Conservation (phyloP, 2,797 vertebrate genomes). For the Phalloptychus januarius region DNA sequence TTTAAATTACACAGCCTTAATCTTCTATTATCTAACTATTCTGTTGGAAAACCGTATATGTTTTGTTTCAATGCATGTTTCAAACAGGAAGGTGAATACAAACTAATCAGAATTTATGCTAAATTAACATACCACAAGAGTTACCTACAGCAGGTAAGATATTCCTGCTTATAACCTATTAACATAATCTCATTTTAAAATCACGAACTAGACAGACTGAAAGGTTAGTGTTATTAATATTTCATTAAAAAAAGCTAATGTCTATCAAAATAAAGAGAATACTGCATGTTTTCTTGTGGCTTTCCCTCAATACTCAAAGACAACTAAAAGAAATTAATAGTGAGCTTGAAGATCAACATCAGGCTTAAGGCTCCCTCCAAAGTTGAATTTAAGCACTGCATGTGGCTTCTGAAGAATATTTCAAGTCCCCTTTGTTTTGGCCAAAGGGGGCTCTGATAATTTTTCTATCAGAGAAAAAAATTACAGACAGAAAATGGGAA, state of each 20-base stretch:
- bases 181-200: background rate
- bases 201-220: background rate
- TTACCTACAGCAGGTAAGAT: background rate
- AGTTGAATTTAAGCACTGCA: constrained; percentile 74
- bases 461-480: background rate
- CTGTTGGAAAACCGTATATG: no score
- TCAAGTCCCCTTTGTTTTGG: background rate
- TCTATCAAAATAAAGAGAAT: background rate
- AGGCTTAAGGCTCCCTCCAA: constrained; percentile 78
- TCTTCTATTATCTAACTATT: background rate
- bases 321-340: background rate
- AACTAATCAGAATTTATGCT: background rate
- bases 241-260: constrained; percentile 34
- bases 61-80: background rate
- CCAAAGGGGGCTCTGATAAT: no score
- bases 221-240: background rate
- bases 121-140: background rate
- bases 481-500: background rate
- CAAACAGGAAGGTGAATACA: background rate
- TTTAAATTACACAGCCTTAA: background rate
- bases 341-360: constrained; percentile 31
- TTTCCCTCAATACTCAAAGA: background rate
- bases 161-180: background rate
- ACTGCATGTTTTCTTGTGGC: background rate
- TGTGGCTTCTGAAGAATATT: constrained; percentile 38